Base-by-base conservation (phyloP, 2,888 invertebrate genomes). In the Chymomyza fuscimana region DNA sequence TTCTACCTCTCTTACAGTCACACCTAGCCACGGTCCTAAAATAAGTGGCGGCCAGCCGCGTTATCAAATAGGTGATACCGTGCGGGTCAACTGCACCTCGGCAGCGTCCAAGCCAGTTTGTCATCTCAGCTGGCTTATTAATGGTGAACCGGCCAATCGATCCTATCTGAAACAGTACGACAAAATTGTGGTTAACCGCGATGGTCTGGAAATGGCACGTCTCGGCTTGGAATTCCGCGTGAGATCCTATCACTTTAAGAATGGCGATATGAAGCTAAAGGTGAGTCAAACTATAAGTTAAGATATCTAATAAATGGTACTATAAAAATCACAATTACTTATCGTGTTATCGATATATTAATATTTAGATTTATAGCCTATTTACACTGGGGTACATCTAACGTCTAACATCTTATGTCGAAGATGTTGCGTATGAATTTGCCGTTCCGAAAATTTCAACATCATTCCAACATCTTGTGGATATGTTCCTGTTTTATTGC, bases 21-120 rank as follows among this genome's bases (percentile, higher is more conserved):
- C 96, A 74, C 97, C 97, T 16, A 95, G 95, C 81, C 94, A 95
- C 85, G 96, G 96, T 2, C 97, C 97, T 0, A 94, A 94, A 79
- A 96, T 97, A 90, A 93, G 94, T 2, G 96, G 96, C 10, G 96
- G 96, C 6, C 94, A 95, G 76, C 94, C 95, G 7, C 94, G 96
- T 72, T 97, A 97, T 92, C 96, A 96, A 91, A 94, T 96, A 65
- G 96, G 96, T 0, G 97, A 97, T 90, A 93, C 94, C 50, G 96
- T 97, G 19, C 94, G 95, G 68, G 95, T 97, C 72, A 97, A 96
- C 92, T 97, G 97, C 92, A 96, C 96, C 10, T 96, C 97, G n/a
- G 95, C 95, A 15, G 93, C 95, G 80, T 97, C 97, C 58, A 94
- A 96, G 88, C 97, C 97, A 0, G 96, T 96, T 3, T 96, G 96